A percentile compares a stretch with the other conserved stretches of the same genome.
These are phyloP conservation scores for Tragulus kanchil DNA, from an alignment of 2,113 vertebrate species.

Conservation along the genomic window DNA sequence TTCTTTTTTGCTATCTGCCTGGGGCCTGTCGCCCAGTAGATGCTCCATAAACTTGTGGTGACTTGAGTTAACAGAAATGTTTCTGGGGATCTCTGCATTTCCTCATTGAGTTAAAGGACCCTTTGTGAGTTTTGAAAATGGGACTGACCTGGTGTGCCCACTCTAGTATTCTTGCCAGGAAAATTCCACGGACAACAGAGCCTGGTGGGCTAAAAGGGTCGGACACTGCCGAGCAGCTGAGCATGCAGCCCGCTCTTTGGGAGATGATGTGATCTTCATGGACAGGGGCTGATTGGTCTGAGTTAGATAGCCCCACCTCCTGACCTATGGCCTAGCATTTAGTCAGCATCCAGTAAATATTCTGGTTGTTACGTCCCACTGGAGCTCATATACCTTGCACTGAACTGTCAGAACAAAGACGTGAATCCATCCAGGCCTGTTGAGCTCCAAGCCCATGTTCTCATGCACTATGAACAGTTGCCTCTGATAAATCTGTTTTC, in stretches of 20 bases:
- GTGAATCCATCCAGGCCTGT: neutral
- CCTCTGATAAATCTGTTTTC: neutral
- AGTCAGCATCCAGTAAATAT: neutral
- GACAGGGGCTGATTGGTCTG: neutral
- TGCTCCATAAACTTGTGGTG: neutral
- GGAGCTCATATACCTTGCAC: neutral
- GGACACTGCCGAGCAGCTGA: neutral
- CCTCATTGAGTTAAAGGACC: neutral
- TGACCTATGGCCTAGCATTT: neutral
- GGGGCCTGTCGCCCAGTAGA: neutral
- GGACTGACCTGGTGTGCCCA: neutral
- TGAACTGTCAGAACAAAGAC: neutral
- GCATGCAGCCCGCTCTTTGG: neutral
- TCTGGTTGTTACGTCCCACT: neutral
- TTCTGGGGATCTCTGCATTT: neutral
- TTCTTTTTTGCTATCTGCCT: neutral
- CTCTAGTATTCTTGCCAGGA: neutral
- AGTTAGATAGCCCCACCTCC: neutral
- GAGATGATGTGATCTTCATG: neutral
- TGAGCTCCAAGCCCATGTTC: neutral
- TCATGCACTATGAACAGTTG: slow-evolving; percentile 15
- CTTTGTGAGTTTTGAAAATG: neutral
- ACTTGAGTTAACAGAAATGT: neutral
- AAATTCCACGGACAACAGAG: neutral
- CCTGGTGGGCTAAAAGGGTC: neutral